phyloP scores from a whole-genome alignment of 2,113 vertebrate species.

The Otocyon megalotis region DNA sequence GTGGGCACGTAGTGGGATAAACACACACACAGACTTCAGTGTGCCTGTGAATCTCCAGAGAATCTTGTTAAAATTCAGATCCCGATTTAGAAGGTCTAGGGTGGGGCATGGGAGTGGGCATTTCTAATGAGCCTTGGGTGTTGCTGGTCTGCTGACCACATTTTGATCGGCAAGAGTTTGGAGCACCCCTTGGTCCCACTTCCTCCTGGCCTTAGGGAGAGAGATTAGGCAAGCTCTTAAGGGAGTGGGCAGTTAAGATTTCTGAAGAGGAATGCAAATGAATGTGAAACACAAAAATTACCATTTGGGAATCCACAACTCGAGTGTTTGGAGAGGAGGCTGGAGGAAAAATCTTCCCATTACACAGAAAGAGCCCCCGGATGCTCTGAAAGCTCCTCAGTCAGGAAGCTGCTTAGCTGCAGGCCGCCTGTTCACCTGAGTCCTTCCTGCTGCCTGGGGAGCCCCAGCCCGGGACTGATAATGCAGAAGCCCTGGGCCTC shows the following conservation, averaged over 20 bases:
- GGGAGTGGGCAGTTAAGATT: background rate
- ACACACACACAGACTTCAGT: background rate
- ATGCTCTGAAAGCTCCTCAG: background rate
- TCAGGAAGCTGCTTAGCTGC: background rate
- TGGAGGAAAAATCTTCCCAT: background rate
- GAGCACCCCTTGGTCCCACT: background rate
- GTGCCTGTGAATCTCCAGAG: background rate
- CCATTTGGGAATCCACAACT: background rate
- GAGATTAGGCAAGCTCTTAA: background rate
- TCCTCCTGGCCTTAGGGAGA: background rate
- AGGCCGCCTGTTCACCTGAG: background rate
- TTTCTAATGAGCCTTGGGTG: background rate
- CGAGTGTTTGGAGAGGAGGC: background rate
- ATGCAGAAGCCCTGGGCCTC: conserved; percentile 76
- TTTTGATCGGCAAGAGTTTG: background rate
- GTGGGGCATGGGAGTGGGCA: background rate
- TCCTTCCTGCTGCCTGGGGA: background rate
- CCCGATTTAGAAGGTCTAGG: background rate
- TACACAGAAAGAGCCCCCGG: background rate
- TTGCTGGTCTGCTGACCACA: background rate
- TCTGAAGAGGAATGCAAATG: background rate
- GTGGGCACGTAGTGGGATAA: rapidly evolving
- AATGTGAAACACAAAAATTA: background rate
- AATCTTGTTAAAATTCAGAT: background rate
- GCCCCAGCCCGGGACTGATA: conserved; percentile 41